Evolutionary conservation across 2,113 vertebrate species (phyloP).

Genomic region (Seriola aureovittata): DNA sequence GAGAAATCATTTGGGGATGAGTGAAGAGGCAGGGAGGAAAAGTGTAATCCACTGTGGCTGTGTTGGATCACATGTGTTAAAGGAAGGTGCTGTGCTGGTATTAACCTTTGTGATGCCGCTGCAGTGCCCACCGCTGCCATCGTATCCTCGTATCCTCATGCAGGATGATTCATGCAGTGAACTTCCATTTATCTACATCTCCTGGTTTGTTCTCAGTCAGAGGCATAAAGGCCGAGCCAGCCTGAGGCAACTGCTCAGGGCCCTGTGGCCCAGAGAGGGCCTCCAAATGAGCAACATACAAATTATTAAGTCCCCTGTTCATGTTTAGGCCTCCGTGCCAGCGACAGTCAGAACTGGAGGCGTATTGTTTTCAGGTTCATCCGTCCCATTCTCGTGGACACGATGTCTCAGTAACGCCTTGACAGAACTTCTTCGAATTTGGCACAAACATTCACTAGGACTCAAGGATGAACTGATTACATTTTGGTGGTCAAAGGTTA

Average conservation of each 20-base stretch:
- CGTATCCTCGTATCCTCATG: too few relatives aligned
- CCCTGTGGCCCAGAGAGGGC: neutral
- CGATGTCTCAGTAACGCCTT: too few relatives aligned
- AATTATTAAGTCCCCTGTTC: neutral
- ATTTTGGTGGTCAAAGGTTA: too few relatives aligned
- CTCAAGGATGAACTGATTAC: too few relatives aligned
- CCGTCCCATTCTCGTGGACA: too few relatives aligned
- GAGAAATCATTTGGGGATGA: conserved; percentile 22
- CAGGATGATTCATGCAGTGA: too few relatives aligned
- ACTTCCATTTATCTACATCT: conserved; percentile 1
- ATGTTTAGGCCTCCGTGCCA: too few relatives aligned
- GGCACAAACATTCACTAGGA: too few relatives aligned
- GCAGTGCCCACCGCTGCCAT: too few relatives aligned
- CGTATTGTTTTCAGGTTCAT: too few relatives aligned
- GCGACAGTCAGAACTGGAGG: too few relatives aligned
- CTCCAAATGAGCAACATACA: neutral
- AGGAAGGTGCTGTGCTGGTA: conserved; percentile 15
- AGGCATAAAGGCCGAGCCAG: neutral
- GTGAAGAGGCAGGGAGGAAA: conserved; percentile 1
- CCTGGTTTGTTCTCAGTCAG: conserved; percentile 11
- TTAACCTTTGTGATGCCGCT: conserved; percentile 11
- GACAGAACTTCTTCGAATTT: too few relatives aligned
- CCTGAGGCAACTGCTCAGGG: neutral
- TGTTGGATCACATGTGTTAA: conserved; percentile 38
- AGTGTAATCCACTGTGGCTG: conserved; percentile 1